Conservation (phyloP, 1,140 invertebrate species). For the Helicoverpa zea region DNA sequence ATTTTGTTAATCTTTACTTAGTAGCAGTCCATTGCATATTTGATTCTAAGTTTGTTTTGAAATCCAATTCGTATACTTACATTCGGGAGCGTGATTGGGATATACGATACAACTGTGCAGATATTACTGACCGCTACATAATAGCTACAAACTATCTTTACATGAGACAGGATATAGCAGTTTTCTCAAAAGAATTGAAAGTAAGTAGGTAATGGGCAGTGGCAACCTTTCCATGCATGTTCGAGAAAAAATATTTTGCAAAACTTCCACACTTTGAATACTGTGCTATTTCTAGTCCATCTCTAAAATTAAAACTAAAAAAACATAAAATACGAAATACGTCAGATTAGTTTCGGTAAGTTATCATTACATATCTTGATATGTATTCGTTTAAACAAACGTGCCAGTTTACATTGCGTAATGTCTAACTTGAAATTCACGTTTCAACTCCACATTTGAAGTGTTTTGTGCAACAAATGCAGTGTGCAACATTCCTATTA, state of each 20-base stretch:
- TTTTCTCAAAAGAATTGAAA: too few species aligned
- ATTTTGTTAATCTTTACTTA: neutral
- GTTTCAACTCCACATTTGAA: constrained; percentile 41
- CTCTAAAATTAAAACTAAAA: neutral
- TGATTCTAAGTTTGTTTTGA: constrained; percentile 35
- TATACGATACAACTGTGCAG: constrained; percentile 30
- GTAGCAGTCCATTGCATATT: neutral
- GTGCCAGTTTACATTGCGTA: constrained; percentile 34
- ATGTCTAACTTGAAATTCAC: constrained; percentile 41
- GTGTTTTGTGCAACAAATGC: constrained; percentile 43
- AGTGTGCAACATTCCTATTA: constrained; percentile 37
- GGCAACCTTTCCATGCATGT: too few species aligned
- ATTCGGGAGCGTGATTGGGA: constrained; percentile 25
- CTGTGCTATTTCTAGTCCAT: too few species aligned
- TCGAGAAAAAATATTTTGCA: too few species aligned
- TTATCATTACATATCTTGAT: constrained; percentile 9
- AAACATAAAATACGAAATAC: neutral
- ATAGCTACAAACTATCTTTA: neutral
- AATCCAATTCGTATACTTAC: constrained; percentile 18
- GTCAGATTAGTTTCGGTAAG: neutral
- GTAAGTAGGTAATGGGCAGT: too few species aligned
- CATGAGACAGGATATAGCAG: too few species aligned
- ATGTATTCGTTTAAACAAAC: constrained; percentile 13
- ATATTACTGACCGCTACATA: constrained; percentile 13
- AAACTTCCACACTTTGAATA: too few species aligned